phyloP scores from a whole-genome alignment of 37 sponge, comb jelly and placozoan species.

The Eunapius fragilis region DNA sequence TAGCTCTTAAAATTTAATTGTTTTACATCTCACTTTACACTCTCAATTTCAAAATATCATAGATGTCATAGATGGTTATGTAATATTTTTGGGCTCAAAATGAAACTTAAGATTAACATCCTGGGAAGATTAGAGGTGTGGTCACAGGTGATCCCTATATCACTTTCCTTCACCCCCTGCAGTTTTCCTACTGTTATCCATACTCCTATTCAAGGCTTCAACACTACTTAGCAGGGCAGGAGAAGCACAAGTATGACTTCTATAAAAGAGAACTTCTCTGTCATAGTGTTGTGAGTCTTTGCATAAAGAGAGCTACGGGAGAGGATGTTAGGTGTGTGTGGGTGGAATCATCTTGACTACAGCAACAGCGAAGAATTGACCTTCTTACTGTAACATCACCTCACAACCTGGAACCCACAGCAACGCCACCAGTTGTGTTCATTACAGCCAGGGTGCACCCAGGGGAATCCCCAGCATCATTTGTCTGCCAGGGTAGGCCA shows the following conservation, averaged over 20 bases:
- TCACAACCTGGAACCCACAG: conserved; percentile 23
- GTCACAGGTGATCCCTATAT: background rate
- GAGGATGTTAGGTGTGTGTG: background rate
- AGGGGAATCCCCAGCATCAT: conserved; percentile 97
- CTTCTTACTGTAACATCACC: conserved; percentile 90
- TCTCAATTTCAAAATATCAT: no score
- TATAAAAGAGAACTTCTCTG: conserved; percentile 70
- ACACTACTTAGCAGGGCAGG: conserved; percentile 66
- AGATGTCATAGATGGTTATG: no score
- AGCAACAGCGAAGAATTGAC: conserved; percentile 94
- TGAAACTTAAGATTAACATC: no score
- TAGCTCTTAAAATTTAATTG: no score
- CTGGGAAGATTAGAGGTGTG: no score
- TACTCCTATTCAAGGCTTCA: conserved; percentile 87
- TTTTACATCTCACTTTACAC: no score
- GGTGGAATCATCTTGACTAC: background rate
- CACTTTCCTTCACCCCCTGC: background rate
- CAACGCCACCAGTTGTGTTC: conserved; percentile 73
- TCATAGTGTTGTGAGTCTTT: conserved; percentile 71
- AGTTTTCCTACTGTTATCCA: conserved; percentile 97
- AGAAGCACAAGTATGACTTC: conserved; percentile 28
- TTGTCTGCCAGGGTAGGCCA: conserved; percentile 90
- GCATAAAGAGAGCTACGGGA: no score
- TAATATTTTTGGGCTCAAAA: no score
- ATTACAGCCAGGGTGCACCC: conserved; percentile 97